These are phyloP conservation scores for Microplitis manilae DNA, from an alignment of 2,888 invertebrate species.

Conservation along the genomic window DNA sequence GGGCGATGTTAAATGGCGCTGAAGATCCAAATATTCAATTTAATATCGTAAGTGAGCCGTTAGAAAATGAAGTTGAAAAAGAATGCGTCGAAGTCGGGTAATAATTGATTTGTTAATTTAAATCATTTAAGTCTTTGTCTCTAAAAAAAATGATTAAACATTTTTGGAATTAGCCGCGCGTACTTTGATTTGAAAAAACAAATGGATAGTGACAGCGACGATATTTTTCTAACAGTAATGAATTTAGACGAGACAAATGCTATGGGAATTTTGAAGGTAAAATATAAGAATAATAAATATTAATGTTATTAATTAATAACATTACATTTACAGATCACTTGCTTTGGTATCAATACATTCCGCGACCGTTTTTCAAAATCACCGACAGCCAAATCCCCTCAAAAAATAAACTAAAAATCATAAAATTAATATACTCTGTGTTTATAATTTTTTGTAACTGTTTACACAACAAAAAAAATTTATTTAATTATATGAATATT, in stretches of 20 bases:
- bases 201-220: slow-evolving; percentile 48
- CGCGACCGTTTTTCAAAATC: slow-evolving; percentile 48
- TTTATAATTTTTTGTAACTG: neutral
- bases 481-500: neutral
- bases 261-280: slow-evolving; percentile 62
- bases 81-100: slow-evolving; percentile 66
- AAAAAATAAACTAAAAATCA: neutral
- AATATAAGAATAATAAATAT: neutral
- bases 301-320: neutral
- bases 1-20: slow-evolving; percentile 56
- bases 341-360: slow-evolving; percentile 54
- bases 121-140: neutral
- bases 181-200: slow-evolving; percentile 60
- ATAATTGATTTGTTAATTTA: slow-evolving; percentile 15
- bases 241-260: slow-evolving; percentile 48
- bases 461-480: neutral
- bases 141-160: neutral
- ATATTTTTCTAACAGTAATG: slow-evolving; percentile 54
- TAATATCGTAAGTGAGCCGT: slow-evolving; percentile 61
- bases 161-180: slow-evolving; percentile 54
- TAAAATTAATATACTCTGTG: neutral
- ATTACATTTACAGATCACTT: slow-evolving; percentile 49
- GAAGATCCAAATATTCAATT: slow-evolving; percentile 59
- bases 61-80: slow-evolving; percentile 56
- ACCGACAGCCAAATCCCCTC: neutral